Base-by-base conservation (phyloP, 2,888 invertebrate genomes). In the Lypha dubia region DNA sequence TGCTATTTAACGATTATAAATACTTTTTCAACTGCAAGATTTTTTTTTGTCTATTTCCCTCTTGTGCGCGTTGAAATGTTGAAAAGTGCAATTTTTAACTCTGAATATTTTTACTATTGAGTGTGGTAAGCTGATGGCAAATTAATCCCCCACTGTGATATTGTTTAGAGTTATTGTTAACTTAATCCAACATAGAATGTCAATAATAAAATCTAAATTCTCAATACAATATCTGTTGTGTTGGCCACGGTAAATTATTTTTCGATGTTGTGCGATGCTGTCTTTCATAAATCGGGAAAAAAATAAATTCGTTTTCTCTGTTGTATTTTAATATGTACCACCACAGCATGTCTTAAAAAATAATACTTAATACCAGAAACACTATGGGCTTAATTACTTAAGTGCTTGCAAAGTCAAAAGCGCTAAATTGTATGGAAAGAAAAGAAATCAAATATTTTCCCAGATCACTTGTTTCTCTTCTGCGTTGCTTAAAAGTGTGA, bases 131-230 rank as follows among this genome's bases (percentile, higher is more conserved):
- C 73, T 56, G 44, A 62, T 44, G 28, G 73, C 51, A 68, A 83
- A 74, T 62, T 58, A 56, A 53, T 79, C 83, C 44, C 83, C 83
- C 74, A 83, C 79, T 79, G 83, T 75, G 83, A 79, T 74, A 71
- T 71, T 65, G 62, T 71, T 44, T 53, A 35, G 58, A 58, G 73
- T 67, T 74, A 68, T 20, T 68, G 67, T 73, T 80, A 76, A 71
- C 75, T 70, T 75, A 76, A 79, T 76, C 71, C 56, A 51, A 51
- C n/a, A 53, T 73, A 35, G 60, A 46, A 41, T 49, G 56, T 58
- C 38, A 63, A 70, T 46, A 46, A 35, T 49, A 38, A 65, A 58
- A 58, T 51, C 15, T 60, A 15, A 67, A 17, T 17, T 35, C 46
- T 20, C 17, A 68, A 8, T 58, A 35, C 35, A 24, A 44, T 28